phyloP scores from a whole-genome alignment of 2,113 vertebrate genomes.

The Emydocephalus ijimae region DNA sequence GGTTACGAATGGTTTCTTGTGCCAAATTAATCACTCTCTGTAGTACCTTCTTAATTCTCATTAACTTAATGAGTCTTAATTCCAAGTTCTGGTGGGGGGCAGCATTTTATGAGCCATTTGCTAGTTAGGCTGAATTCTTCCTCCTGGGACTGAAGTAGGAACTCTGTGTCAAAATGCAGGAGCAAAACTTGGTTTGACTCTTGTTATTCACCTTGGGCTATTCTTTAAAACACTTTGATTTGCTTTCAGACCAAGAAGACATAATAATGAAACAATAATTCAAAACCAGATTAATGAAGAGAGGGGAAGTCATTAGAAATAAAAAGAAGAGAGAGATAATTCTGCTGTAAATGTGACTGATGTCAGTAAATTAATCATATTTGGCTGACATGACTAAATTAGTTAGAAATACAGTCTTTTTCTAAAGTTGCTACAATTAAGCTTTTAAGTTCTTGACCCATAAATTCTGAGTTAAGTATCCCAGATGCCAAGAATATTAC shows the following conservation, averaged over 20 bases:
- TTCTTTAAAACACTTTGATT: constrained; percentile 41
- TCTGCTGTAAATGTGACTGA: constrained; percentile 60
- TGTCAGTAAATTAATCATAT: constrained; percentile 65
- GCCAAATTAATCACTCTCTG: too few relatives aligned
- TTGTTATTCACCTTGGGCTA: constrained; percentile 17
- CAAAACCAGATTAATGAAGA: constrained; percentile 62
- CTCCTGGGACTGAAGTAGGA: background rate
- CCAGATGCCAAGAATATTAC: constrained; percentile 42
- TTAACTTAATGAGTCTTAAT: background rate
- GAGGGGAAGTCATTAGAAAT: constrained; percentile 63
- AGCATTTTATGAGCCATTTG: background rate
- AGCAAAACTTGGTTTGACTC: background rate
- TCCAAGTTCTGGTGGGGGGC: background rate
- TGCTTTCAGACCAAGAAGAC: constrained; percentile 56
- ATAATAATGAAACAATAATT: constrained; percentile 60
- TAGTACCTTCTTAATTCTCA: too few relatives aligned
- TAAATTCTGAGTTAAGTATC: constrained; percentile 67
- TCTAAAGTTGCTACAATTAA: constrained; percentile 66
- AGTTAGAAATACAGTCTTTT: constrained; percentile 67
- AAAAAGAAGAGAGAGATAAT: constrained; percentile 58
- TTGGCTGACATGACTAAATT: constrained; percentile 70
- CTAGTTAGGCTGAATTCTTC: background rate
- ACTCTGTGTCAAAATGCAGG: background rate
- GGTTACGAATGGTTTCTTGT: too few relatives aligned
- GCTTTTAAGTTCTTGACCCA: constrained; percentile 68